Percentiles rank a stretch among this genome's conserved stretches.
Conservation (phyloP, 1,140 invertebrate species). For the Agrypnia vestita region DNA sequence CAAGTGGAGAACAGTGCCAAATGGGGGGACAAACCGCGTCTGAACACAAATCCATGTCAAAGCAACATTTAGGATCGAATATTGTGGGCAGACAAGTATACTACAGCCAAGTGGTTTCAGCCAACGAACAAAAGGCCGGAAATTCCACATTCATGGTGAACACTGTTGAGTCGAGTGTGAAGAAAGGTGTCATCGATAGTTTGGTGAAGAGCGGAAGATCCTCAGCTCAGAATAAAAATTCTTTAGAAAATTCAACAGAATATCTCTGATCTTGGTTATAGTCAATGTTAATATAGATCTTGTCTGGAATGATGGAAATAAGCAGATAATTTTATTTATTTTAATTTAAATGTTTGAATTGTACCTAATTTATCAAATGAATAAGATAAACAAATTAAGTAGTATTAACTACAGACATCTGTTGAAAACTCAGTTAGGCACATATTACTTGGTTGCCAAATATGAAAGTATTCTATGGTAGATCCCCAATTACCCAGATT, state of each 20-base stretch:
- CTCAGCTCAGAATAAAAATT: slow-evolving; percentile 48
- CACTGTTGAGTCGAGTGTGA: slow-evolving; percentile 36
- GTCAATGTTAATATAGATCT: background rate
- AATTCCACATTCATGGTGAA: slow-evolving; percentile 41
- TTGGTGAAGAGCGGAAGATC: slow-evolving; percentile 45
- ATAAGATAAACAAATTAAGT: too few species aligned
- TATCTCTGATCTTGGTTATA: slow-evolving; percentile 57
- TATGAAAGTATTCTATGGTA: too few species aligned
- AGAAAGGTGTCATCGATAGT: slow-evolving; percentile 48
- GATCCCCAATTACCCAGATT: too few species aligned
- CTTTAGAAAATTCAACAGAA: slow-evolving; percentile 56
- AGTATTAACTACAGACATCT: too few species aligned
- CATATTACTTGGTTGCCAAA: too few species aligned
- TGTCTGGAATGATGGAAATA: slow-evolving; percentile 9
- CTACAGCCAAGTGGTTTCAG: slow-evolving; percentile 58
- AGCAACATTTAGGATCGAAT: slow-evolving; percentile 58
- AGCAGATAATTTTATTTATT: background rate
- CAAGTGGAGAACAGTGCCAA: slow-evolving; percentile 50
- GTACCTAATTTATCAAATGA: too few species aligned
- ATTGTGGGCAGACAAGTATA: slow-evolving; percentile 59
- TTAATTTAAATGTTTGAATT: too few species aligned
- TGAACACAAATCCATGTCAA: slow-evolving; percentile 44
- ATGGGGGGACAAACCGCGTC: background rate
- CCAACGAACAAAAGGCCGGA: slow-evolving; percentile 18
- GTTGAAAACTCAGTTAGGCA: too few species aligned